A percentile compares a stretch with the other conserved stretches of the same genome.
Evolutionary conservation across 2,888 invertebrate genomes (phyloP).

Genomic region (Chloromyia formosa): DNA sequence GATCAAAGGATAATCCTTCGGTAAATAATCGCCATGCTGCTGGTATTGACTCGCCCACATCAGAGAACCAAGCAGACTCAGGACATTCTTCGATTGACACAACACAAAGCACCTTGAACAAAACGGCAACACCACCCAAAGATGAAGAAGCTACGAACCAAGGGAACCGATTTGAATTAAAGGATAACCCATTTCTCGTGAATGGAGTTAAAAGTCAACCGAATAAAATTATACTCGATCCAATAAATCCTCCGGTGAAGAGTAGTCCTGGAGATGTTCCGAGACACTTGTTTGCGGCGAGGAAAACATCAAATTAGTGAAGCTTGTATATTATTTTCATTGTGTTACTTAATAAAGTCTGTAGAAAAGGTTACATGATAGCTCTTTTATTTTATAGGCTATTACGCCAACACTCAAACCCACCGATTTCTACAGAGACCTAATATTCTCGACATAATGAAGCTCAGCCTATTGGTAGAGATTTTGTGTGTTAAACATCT

Average conservation of each 20-base stretch:
- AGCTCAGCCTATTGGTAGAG: no score
- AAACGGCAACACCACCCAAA: constrained; percentile 47
- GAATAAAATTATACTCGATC: constrained; percentile 55
- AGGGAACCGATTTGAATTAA: constrained; percentile 44
- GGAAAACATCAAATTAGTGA: constrained; percentile 42
- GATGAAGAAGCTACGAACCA: constrained; percentile 35
- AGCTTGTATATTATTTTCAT: not conserved
- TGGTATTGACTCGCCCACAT: constrained; percentile 6
- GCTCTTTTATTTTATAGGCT: no score
- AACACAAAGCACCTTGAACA: constrained; percentile 51
- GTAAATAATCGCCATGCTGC: not conserved
- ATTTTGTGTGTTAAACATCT: no score
- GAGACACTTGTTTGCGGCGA: constrained; percentile 54
- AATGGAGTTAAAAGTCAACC: constrained; percentile 51
- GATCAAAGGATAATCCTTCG: constrained; percentile 1
- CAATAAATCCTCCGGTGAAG: constrained; percentile 52
- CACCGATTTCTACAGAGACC: no score
- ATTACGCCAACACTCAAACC: no score
- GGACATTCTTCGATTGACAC: constrained; percentile 54
- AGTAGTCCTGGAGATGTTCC: constrained; percentile 52
- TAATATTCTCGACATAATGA: no score
- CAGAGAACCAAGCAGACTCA: constrained; percentile 52
- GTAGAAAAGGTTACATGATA: no score
- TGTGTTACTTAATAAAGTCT: no score
- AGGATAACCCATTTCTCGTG: constrained; percentile 54